These are phyloP conservation scores for Poeciliopsis paucimaculata DNA, from an alignment of 2,797 vertebrate genomes.

Conservation along the genomic window DNA sequence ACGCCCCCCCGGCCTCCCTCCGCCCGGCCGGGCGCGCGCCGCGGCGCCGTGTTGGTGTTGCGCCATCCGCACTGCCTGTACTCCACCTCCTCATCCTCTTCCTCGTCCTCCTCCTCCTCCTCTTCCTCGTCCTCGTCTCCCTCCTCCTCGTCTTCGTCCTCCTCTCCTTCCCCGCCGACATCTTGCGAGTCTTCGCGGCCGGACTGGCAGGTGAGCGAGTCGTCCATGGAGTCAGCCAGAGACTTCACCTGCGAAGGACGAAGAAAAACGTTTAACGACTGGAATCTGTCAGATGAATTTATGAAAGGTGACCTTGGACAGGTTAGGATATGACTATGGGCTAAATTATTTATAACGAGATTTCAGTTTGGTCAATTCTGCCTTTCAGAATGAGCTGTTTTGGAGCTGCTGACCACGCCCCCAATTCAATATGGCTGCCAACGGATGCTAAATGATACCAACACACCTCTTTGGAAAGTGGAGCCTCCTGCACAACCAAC, in stretches of 20 bases:
- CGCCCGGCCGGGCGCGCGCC: constrained; percentile 57
- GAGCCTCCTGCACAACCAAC: too few species aligned
- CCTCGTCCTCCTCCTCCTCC: constrained; percentile 79
- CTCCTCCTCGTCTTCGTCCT: constrained; percentile 77
- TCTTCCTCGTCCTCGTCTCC: constrained; percentile 78
- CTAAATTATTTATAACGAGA: too few species aligned
- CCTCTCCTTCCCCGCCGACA: constrained; percentile 76
- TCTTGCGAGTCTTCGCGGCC: constrained; percentile 81
- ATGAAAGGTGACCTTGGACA: too few species aligned
- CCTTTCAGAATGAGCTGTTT: too few species aligned
- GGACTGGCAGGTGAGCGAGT: constrained; percentile 88
- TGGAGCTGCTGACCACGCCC: too few species aligned
- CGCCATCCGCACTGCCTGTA: constrained; percentile 78
- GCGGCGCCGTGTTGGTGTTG: constrained; percentile 60
- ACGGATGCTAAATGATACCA: too few species aligned
- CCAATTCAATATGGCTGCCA: too few species aligned
- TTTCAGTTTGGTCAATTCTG: too few species aligned
- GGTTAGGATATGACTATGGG: too few species aligned
- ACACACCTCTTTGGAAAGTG: too few species aligned
- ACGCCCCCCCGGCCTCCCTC: constrained; percentile 72
- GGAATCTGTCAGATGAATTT: neutral
- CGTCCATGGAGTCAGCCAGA: constrained; percentile 92
- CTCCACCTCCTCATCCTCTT: constrained; percentile 77
- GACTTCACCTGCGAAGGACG: constrained; percentile 83
- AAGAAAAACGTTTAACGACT: neutral